Evolutionary conservation across 2,888 invertebrate genomes (phyloP), one percentile per base, ranked within the genome.

Genomic region (Idaea straminata): DNA sequence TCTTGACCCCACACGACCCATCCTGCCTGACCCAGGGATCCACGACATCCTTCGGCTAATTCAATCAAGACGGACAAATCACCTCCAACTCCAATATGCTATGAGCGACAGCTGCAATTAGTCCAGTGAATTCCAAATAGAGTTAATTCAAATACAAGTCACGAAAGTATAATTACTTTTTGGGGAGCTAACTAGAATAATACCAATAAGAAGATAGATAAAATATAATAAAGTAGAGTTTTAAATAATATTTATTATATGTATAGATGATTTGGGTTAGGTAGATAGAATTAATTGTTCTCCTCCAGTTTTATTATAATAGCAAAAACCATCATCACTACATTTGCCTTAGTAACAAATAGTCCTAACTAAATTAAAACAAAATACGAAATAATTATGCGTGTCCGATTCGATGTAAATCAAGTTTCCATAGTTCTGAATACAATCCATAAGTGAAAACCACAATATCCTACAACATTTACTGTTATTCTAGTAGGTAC

Each of bases 31-130:
- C 77, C 72, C 70, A 68, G 66, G 74, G 74, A 68, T 74, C 76
- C 81, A 69, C 76, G 78, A 80, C 85, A 82, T 84, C 85, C 82
- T 83, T 80, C 79, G 72, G 81, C 82, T 91, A 87, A 89, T 89
- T 88, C 83, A 89, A 90, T 91, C 85, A 86, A 74, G 72, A 68
- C 69, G 73, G 69, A 74, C 76, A 80, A 82, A 83, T 82, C 82
- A 77, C 76, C 72, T 65, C 69, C 47, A 47, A 47, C 47, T 47
- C 10, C 13, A 47, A 13, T 10, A 47, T 47, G 47, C 6, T 10
- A 47, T 47, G 47, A 13, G 47, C 10, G 47, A 47, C 47, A 47
- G 5, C 10, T 47, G 47, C 47, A 47, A 47, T 47, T 47, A 47
- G 47, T 47, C 10, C 47, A 10, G 47, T 47, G 47, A 7, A 47